A percentile compares a stretch with the other conserved stretches of the same genome.
phyloP scores from a whole-genome alignment of 2,888 invertebrate species.

The Limenitis camilla region DNA sequence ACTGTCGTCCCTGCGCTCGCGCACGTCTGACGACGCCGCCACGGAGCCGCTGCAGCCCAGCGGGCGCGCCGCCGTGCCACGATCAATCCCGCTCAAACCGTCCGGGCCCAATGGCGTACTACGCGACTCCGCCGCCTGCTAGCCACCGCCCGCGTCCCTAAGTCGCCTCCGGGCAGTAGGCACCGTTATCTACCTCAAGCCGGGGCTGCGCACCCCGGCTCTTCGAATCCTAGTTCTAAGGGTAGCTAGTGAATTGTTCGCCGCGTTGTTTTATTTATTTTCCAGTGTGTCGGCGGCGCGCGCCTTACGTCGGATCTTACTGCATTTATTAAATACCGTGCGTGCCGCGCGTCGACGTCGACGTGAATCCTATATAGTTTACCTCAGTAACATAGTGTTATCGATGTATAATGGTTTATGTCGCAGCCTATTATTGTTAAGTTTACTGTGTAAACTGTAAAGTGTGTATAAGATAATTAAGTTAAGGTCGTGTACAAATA shows the following conservation, averaged over 20 bases:
- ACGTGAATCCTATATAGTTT: conserved; percentile 63
- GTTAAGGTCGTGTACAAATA: conserved; percentile 64
- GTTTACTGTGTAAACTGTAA: conserved; percentile 63
- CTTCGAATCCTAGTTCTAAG: conserved; percentile 67
- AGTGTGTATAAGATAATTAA: conserved; percentile 55
- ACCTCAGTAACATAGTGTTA: conserved; percentile 70
- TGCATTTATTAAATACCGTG: conserved; percentile 8
- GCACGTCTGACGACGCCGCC: conserved; percentile 55
- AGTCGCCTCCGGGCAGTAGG: conserved; percentile 10
- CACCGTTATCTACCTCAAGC: conserved; percentile 48
- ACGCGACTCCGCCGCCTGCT: conserved; percentile 29
- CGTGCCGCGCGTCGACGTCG: conserved; percentile 9
- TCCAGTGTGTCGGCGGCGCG: conserved; percentile 21
- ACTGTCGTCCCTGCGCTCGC: conserved; percentile 61
- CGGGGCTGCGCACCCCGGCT: conserved; percentile 38
- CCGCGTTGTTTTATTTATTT: conserved; percentile 46
- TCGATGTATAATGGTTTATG: conserved; percentile 57
- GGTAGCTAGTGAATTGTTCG: conserved; percentile 55
- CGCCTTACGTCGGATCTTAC: not conserved
- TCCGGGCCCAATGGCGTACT: conserved; percentile 47
- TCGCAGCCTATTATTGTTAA: conserved; percentile 73
- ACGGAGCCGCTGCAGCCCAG: conserved; percentile 45
- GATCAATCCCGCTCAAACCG: conserved; percentile 19
- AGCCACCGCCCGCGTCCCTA: conserved; percentile 14
- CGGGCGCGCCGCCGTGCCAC: conserved; percentile 33